Evolutionary conservation across 2,888 invertebrate genomes (phyloP).

Genomic region (Noctua janthina): DNA sequence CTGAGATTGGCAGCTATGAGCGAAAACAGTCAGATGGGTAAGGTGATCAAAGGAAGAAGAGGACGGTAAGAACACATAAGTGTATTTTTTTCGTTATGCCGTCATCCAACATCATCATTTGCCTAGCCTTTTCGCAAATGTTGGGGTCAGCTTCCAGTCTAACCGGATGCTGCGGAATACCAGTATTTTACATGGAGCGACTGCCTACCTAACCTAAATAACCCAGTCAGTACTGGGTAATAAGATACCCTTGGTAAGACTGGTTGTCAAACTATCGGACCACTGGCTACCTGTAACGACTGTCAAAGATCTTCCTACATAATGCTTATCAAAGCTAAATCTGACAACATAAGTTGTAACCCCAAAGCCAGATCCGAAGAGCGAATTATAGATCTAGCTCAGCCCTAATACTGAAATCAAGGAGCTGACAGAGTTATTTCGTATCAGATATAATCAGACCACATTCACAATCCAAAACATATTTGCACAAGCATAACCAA

Average conservation of each 20-base stretch:
- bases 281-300: no score
- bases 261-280: no score
- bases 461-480: not conserved
- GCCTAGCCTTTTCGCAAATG: no score
- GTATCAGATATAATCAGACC: not conserved
- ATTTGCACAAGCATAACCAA: conserved; percentile 2
- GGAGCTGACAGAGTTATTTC: not conserved
- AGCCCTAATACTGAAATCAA: not conserved
- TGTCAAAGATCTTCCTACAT: no score
- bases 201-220: no score
- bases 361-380: not conserved
- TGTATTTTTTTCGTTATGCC: not conserved
- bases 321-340: not conserved
- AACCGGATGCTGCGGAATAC: no score
- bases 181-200: no score
- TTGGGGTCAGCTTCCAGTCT: no score
- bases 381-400: not conserved
- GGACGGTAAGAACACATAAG: not conserved
- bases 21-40: not conserved
- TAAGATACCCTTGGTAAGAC: no score
- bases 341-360: no score
- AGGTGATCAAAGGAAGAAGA: no score
- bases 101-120: not conserved
- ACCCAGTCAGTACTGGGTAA: no score
- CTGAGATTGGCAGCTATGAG: not conserved